phyloP scores from a whole-genome alignment of 2,113 vertebrate species.

The Murina feae region DNA sequence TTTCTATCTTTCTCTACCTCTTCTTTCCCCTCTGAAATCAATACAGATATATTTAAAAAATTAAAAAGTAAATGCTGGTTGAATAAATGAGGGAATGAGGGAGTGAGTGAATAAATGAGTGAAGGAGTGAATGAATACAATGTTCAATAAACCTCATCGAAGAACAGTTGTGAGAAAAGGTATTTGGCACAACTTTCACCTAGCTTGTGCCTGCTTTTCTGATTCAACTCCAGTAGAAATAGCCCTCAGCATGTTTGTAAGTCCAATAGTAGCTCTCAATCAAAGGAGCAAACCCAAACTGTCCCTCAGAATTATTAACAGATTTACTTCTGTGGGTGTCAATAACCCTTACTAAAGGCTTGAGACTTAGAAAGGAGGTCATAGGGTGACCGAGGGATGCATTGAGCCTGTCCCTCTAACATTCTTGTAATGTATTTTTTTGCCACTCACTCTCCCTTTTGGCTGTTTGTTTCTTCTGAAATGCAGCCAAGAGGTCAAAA shows the following conservation, averaged over 20 bases:
- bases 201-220: neutral
- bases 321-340: neutral
- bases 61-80: too few species aligned
- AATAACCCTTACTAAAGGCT: neutral
- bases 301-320: neutral
- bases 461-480: neutral
- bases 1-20: too few species aligned
- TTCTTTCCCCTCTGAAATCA: too few species aligned
- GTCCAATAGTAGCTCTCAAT: neutral
- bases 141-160: neutral
- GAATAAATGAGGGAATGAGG: too few species aligned
- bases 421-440: neutral
- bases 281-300: neutral
- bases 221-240: neutral
- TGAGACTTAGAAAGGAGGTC: neutral
- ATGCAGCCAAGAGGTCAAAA: neutral
- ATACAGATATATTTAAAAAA: too few species aligned
- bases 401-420: neutral
- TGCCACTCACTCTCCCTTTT: neutral
- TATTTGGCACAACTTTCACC: neutral
- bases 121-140: neutral
- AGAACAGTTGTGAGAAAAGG: neutral
- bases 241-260: neutral
- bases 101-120: neutral
- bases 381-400: neutral